These are phyloP conservation scores for Hippocampus mohnikei DNA, from an alignment of 2,113 vertebrate genomes.

Conservation along the genomic window DNA sequence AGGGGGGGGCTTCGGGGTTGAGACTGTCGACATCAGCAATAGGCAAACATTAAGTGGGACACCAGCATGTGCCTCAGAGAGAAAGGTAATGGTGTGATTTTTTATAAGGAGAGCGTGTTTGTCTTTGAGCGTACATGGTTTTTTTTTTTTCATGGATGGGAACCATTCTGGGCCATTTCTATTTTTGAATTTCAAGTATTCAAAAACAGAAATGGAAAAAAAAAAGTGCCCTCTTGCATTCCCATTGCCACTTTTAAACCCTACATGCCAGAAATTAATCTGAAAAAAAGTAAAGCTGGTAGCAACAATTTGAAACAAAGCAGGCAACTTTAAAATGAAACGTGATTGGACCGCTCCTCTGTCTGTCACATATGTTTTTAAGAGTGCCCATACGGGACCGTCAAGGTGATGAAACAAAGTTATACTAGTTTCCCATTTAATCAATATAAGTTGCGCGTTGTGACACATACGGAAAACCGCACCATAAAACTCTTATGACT, in stretches of 20 bases:
- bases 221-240: neutral
- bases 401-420: constrained; percentile 30
- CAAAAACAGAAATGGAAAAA: neutral
- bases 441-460: constrained; percentile 26
- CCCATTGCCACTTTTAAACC: neutral
- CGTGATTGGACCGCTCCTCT: neutral
- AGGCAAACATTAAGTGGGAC: constrained; percentile 62
- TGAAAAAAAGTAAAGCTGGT: neutral
- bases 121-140: constrained; percentile 13
- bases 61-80: constrained; percentile 35
- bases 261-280: neutral
- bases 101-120: constrained; percentile 38
- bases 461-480: constrained; percentile 39
- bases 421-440: constrained; percentile 38
- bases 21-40: constrained; percentile 59
- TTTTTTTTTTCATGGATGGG: neutral
- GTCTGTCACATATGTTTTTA: neutral
- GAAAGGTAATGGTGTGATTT: constrained; percentile 65
- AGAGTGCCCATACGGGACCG: neutral
- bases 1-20: neutral
- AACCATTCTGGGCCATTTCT: neutral
- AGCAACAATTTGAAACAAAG: neutral
- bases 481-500: too few species aligned
- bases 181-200: neutral
- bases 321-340: neutral